Evolutionary conservation across 2,888 invertebrate genomes (phyloP).

Genomic region (Cordylochernes scorpioides): DNA sequence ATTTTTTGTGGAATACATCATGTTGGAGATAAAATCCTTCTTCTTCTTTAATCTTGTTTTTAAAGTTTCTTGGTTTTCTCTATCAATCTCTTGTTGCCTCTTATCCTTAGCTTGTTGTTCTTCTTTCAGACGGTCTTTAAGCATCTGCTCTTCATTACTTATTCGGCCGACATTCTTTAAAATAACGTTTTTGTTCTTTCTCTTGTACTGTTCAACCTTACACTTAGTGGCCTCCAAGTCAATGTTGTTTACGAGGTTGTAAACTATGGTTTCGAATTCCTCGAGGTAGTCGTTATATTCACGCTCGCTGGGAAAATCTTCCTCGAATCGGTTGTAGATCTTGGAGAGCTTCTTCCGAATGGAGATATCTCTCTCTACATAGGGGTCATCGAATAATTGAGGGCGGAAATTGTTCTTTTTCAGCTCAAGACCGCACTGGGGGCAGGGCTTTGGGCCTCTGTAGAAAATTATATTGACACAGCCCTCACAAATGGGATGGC

Average conservation of each 20-base stretch:
- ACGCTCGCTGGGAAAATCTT: conserved; percentile 51
- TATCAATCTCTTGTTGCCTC: no score
- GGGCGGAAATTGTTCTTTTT: conserved; percentile 67
- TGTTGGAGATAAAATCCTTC: no score
- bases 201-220: conserved; percentile 65
- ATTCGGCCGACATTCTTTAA: conserved; percentile 23
- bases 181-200: conserved; percentile 40
- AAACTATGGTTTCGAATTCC: conserved; percentile 70
- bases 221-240: conserved; percentile 67
- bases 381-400: conserved; percentile 65
- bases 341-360: conserved; percentile 57
- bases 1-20: no score
- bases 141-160: conserved; percentile 49
- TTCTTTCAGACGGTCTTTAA: no score
- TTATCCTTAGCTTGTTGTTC: no score
- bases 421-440: conserved; percentile 66
- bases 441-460: conserved; percentile 85
- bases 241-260: conserved; percentile 62
- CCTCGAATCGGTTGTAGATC: conserved; percentile 81
- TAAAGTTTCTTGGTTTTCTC: no score
- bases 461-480: conserved; percentile 86
- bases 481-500: conserved; percentile 87
- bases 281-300: conserved; percentile 93
- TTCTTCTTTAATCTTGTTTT: no score
- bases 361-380: conserved; percentile 90